Evolutionary conservation across 2,888 invertebrate genomes (phyloP).

Genomic region (Shargacucullia verbasci): DNA sequence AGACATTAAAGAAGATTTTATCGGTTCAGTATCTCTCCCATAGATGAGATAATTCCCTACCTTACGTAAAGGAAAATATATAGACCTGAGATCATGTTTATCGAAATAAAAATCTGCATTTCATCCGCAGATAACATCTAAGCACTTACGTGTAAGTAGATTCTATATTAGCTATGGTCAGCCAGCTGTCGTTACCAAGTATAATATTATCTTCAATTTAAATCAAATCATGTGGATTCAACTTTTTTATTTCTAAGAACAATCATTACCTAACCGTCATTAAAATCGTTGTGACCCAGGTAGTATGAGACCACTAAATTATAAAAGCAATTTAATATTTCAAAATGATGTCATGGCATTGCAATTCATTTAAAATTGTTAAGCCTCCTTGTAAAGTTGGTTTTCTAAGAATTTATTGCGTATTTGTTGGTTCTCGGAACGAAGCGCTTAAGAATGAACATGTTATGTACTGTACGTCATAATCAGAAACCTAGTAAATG

Average conservation of each 20-base stretch:
- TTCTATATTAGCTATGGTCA: slow-evolving; percentile 39
- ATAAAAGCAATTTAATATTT: slow-evolving; percentile 51
- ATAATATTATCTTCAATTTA: slow-evolving; percentile 53
- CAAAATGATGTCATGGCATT: slow-evolving; percentile 48
- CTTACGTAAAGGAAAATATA: slow-evolving; percentile 23
- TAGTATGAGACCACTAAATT: slow-evolving; percentile 48
- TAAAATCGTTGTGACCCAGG: slow-evolving; percentile 56
- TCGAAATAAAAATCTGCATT: slow-evolving; percentile 42
- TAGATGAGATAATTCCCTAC: slow-evolving; percentile 18
- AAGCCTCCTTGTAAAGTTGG: slow-evolving; percentile 38
- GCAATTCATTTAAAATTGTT: slow-evolving; percentile 43
- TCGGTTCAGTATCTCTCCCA: slow-evolving; percentile 14
- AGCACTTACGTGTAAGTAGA: slow-evolving; percentile 41
- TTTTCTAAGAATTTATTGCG: slow-evolving; percentile 46
- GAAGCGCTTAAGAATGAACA: slow-evolving; percentile 47
- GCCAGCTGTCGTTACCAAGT: slow-evolving; percentile 34
- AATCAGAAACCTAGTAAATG: slow-evolving; percentile 51
- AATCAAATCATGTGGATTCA: slow-evolving; percentile 44
- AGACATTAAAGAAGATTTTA: slow-evolving; percentile 38
- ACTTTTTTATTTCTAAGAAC: slow-evolving; percentile 53
- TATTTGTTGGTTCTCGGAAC: slow-evolving; percentile 48
- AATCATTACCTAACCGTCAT: slow-evolving; percentile 52
- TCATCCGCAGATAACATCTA: slow-evolving; percentile 46
- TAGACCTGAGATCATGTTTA: slow-evolving; percentile 30
- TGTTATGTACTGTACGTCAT: slow-evolving; percentile 50